phyloP scores from a whole-genome alignment of 37 sponge, comb jelly and placozoan genomes.

The Tethya wilhelma region DNA sequence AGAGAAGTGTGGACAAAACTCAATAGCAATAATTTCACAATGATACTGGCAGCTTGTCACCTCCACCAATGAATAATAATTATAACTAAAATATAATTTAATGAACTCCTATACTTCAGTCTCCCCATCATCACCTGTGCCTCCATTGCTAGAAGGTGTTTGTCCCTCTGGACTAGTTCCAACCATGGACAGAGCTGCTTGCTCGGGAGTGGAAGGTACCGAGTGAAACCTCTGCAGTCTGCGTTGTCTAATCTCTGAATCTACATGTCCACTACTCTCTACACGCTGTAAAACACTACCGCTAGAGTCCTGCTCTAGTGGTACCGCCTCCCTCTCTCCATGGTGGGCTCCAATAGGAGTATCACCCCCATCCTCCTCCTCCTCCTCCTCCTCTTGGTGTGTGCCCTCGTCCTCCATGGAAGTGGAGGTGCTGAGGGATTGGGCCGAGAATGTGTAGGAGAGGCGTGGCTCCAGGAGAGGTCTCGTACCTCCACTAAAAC shows the following conservation, averaged over 20 bases:
- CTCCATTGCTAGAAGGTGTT: too few relatives aligned
- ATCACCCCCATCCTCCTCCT: slow-evolving; percentile 1
- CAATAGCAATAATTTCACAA: too few relatives aligned
- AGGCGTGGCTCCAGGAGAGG: neutral
- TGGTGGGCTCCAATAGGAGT: neutral
- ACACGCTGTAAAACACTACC: too few relatives aligned
- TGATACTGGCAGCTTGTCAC: too few relatives aligned
- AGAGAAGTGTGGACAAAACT: too few relatives aligned
- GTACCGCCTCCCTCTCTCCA: too few relatives aligned
- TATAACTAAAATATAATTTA: too few relatives aligned
- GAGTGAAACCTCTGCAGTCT: slow-evolving; percentile 58
- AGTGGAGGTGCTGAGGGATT: neutral
- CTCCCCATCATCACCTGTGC: too few relatives aligned
- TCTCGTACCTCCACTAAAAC: neutral
- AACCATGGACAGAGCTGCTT: neutral
- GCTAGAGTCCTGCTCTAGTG: too few relatives aligned
- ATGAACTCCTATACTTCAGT: too few relatives aligned
- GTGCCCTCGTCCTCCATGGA: neutral
- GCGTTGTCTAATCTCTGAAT: slow-evolving; percentile 34
- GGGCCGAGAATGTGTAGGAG: slow-evolving; percentile 19
- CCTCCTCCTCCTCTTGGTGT: neutral
- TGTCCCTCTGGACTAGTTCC: too few relatives aligned
- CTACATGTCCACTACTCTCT: slow-evolving; percentile 1
- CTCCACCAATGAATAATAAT: too few relatives aligned
- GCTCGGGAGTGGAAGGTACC: slow-evolving; percentile 1